These are phyloP conservation scores for Pipa parva DNA, from an alignment of 2,113 vertebrate genomes.

Conservation along the genomic window DNA sequence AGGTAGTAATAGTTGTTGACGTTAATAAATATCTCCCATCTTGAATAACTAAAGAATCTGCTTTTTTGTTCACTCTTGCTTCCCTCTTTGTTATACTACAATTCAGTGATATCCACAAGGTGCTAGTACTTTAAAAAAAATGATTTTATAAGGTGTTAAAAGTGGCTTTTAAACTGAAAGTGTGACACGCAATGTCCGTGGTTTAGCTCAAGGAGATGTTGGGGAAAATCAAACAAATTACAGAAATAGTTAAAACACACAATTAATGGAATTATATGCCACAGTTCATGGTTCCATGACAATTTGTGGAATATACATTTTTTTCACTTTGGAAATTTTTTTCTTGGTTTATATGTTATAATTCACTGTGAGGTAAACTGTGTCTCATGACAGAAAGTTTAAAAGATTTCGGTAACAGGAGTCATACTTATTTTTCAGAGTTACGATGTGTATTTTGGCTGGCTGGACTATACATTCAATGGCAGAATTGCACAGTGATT, in stretches of 20 bases:
- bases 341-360: constrained; percentile 25
- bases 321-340: constrained; percentile 24
- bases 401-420: constrained; percentile 10
- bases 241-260: constrained; percentile 1
- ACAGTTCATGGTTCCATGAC: constrained; percentile 29
- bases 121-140: constrained; percentile 14
- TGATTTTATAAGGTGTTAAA: constrained; percentile 38
- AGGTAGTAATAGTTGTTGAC: no score
- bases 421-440: constrained; percentile 35
- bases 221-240: constrained; percentile 10
- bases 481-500: constrained; percentile 8
- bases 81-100: no score
- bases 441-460: constrained; percentile 31
- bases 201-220: constrained; percentile 8
- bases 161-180: constrained; percentile 28
- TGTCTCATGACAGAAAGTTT: constrained; percentile 23
- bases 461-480: constrained; percentile 12
- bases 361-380: constrained; percentile 17
- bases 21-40: no score
- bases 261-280: constrained; percentile 2
- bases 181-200: constrained; percentile 23
- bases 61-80: no score
- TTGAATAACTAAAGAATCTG: no score
- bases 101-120: no score
- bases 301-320: constrained; percentile 22